Base-by-base conservation (phyloP, 2,113 vertebrate genomes). In the Ornithorhynchus anatinus region DNA sequence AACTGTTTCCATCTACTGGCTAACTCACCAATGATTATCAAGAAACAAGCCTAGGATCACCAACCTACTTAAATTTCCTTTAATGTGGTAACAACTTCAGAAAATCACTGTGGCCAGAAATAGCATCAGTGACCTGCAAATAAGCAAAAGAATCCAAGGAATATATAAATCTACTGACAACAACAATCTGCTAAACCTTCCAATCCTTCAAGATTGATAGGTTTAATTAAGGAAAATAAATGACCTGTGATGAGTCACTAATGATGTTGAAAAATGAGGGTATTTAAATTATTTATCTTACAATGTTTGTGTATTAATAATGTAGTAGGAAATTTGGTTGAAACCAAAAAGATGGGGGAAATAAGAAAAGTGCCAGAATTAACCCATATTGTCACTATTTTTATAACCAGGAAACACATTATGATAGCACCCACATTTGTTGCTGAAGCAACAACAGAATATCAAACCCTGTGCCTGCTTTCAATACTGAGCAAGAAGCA, bases 101-200 rank as follows among this genome's bases (percentile, higher is more conserved):
- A 61, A 33, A 22, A 61, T 17, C 19, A 72, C 40, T 85, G 70
- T 53, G 33, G 58, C 36, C 62, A 75, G 33, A 27, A 35, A 64
- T 54, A 72, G 29, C 38, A 40, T 68, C 15, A 65, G 37, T 66
- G 22, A 66, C 37, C 56, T 16, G 11, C 25, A 65, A 8, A 36
- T 69, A 79, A 47, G 69, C 42, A 37, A 76, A 1, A 1, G 32
- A 61, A 12, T 70, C 61, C 12, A 79, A 35, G 31, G 69, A 37
- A 74, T 35, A 71, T 61, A 76, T 83, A 83, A 83, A 81, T 84
- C 59, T 57, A 48, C 20, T 77, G 47, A 32, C 77, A 72, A 74
- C 61, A 74, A 65, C 12, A 71, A 10, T 58, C 54, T 53, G 23
- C 48, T 27, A 53, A 72, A 14, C 10, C 36, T 29, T 59, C 11